A percentile compares a stretch with the other conserved stretches of the same genome.
Conservation (phyloP, 2,113 vertebrate genomes). For the Cavia aperea region DNA sequence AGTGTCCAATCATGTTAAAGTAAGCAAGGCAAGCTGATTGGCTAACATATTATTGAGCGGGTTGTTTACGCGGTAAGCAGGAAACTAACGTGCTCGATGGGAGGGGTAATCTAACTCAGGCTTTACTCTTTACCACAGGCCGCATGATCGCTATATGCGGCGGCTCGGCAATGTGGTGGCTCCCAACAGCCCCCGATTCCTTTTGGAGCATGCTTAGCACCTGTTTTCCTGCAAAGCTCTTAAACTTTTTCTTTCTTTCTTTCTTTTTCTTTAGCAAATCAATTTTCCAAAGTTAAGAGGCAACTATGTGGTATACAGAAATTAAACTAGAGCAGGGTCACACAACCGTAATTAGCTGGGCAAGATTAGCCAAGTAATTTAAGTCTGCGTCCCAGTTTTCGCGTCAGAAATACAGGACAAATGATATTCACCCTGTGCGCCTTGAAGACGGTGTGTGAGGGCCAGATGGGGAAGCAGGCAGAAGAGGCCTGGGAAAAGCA, state of each 20-base stretch:
- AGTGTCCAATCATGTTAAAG: too few relatives aligned
- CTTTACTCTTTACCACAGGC: too few relatives aligned
- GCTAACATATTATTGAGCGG: too few relatives aligned
- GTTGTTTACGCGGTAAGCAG: too few relatives aligned
- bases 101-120: too few relatives aligned
- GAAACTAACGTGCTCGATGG: too few relatives aligned
- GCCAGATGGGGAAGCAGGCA: background rate
- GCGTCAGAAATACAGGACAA: slow-evolving; percentile 46
- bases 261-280: background rate
- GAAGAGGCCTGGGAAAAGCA: background rate
- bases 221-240: background rate
- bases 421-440: background rate
- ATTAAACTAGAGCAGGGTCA: slow-evolving; percentile 58
- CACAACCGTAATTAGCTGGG: slow-evolving; percentile 56
- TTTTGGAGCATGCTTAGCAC: background rate
- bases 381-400: slow-evolving; percentile 61
- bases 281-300: background rate
- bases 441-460: background rate
- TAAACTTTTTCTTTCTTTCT: background rate
- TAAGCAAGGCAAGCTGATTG: too few relatives aligned
- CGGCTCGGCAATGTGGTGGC: too few relatives aligned
- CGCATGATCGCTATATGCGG: too few relatives aligned
- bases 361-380: slow-evolving; percentile 49
- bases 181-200: background rate
- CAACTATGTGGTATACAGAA: background rate